Percentiles rank a stretch among this genome's conserved stretches.
Conservation (phyloP, 2,888 invertebrate species). For the Yponomeuta sedellus region DNA sequence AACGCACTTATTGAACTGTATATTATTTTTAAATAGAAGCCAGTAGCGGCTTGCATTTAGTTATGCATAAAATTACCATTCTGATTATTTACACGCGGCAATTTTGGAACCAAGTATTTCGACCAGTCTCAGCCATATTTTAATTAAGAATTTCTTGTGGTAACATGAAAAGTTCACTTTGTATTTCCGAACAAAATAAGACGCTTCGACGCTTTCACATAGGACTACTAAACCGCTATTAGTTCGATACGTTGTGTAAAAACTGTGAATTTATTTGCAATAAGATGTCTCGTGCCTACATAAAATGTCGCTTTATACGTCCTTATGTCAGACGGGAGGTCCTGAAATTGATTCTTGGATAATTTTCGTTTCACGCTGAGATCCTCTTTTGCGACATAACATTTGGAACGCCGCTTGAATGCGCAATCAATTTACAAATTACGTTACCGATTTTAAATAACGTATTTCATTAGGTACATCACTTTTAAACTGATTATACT, state of each 20-base stretch:
- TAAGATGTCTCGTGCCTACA: conserved; percentile 42
- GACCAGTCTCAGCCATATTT: conserved; percentile 19
- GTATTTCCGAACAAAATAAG: conserved; percentile 37
- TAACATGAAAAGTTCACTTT: conserved; percentile 28
- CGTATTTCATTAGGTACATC: conserved; percentile 37
- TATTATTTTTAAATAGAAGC: not conserved
- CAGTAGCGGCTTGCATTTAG: conserved; percentile 10
- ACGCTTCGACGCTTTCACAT: conserved; percentile 34
- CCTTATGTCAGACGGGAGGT: conserved; percentile 57
- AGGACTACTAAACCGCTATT: conserved; percentile 32
- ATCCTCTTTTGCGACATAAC: conserved; percentile 39
- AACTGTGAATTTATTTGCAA: conserved; percentile 59
- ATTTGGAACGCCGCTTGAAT: not conserved
- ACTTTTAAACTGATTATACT: not conserved
- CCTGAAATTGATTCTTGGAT: conserved; percentile 47
- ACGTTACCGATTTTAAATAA: conserved; percentile 41
- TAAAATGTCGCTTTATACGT: conserved; percentile 56
- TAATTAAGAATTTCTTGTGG: conserved; percentile 21
- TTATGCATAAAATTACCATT: conserved; percentile 15
- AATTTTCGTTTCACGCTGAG: conserved; percentile 56
- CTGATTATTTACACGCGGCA: conserved; percentile 13
- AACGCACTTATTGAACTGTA: conserved; percentile 1
- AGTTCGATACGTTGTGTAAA: conserved; percentile 63
- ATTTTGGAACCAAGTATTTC: conserved; percentile 11
- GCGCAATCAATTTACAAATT: conserved; percentile 8